phyloP scores from a whole-genome alignment of 2,113 vertebrate genomes.

The Elachura formosa region DNA sequence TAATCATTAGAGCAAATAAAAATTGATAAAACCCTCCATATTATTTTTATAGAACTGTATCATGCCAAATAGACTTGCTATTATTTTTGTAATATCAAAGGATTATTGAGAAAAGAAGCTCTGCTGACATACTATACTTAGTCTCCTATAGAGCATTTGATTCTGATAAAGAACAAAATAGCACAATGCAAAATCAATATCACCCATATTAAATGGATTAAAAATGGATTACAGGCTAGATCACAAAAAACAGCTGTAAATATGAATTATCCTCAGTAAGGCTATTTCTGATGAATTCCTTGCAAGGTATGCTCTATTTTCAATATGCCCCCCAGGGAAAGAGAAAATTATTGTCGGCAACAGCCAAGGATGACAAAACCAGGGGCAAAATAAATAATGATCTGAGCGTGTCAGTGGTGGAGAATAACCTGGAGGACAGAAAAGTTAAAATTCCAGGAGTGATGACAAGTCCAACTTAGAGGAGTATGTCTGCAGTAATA shows the following conservation, averaged over 20 bases:
- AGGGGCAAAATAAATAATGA: neutral
- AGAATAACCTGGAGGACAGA: neutral
- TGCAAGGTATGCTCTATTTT: neutral
- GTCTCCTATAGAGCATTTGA: neutral
- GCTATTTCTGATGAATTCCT: neutral
- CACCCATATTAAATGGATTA: neutral
- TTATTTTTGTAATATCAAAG: neutral
- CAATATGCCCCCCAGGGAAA: neutral
- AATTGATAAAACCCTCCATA: neutral
- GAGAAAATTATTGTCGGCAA: neutral
- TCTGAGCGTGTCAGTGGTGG: neutral
- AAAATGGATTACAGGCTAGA: neutral
- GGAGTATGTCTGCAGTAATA: neutral
- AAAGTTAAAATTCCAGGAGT: neutral
- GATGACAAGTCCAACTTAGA: neutral
- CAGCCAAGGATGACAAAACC: neutral
- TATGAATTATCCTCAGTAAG: neutral
- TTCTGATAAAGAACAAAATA: constrained; percentile 14
- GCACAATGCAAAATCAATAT: neutral
- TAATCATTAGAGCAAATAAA: neutral
- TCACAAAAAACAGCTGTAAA: constrained; percentile 10
- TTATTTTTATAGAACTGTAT: neutral
- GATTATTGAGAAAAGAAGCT: neutral
- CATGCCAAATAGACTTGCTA: neutral
- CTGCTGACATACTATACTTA: neutral